These are phyloP conservation scores for Dryobota labecula DNA, from an alignment of 2,888 invertebrate genomes.

Conservation along the genomic window DNA sequence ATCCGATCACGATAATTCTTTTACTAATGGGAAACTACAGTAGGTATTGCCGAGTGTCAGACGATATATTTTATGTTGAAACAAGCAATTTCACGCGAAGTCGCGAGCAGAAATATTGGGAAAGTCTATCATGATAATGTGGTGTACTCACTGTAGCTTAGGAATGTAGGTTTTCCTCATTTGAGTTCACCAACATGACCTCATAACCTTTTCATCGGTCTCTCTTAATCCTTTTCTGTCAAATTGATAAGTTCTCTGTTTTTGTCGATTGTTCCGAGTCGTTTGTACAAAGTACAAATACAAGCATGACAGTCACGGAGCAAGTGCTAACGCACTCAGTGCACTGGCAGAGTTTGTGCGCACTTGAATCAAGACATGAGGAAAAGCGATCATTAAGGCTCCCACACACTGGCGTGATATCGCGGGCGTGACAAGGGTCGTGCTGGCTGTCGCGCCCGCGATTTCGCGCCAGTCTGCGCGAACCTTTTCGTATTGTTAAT, in stretches of 20 bases:
- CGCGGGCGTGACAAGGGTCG: too few species aligned
- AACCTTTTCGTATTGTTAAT: neutral
- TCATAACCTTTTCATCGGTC: neutral
- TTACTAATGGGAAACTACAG: too few species aligned
- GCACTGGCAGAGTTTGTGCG: slow-evolving; percentile 29
- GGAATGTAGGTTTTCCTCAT: too few species aligned
- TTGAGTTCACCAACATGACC: neutral
- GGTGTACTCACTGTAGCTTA: neutral
- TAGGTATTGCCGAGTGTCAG: too few species aligned
- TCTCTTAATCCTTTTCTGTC: slow-evolving; percentile 6
- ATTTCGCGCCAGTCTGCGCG: too few species aligned
- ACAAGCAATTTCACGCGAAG: too few species aligned
- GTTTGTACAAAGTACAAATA: slow-evolving; percentile 20
- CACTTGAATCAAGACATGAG: slow-evolving; percentile 25
- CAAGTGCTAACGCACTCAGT: neutral
- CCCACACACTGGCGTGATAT: too few species aligned
- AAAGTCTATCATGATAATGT: neutral
- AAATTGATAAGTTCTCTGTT: slow-evolving; percentile 7
- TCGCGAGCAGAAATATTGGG: neutral
- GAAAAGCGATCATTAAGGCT: neutral
- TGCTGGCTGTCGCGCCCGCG: too few species aligned
- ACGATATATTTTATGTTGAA: too few species aligned
- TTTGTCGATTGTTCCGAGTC: slow-evolving; percentile 25
- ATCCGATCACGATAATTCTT: too few species aligned
- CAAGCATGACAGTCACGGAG: neutral